phyloP scores from a whole-genome alignment of 64 coral and sea anemone species.

The Stichodactyla mertensii region DNA sequence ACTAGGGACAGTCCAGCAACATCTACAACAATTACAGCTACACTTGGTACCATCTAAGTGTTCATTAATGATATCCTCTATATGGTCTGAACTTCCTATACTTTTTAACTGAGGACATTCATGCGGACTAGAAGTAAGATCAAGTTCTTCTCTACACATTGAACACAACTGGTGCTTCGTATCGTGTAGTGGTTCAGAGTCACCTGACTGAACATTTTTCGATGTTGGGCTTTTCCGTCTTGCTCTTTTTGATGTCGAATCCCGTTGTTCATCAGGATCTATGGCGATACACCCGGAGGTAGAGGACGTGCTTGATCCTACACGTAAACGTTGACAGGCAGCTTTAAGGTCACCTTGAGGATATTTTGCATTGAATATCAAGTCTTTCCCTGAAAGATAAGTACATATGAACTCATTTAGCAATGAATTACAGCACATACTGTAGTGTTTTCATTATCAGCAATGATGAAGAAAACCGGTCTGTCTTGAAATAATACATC shows the following conservation, averaged over 20 bases:
- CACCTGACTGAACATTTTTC: neutral
- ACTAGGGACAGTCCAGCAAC: conserved; percentile 61
- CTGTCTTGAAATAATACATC: too few species aligned
- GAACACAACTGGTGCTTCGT: neutral
- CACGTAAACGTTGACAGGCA: conserved; percentile 74
- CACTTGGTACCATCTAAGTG: conserved; percentile 86
- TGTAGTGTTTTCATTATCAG: too few species aligned
- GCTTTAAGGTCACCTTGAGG: conserved; percentile 63
- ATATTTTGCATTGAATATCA: conserved; percentile 58
- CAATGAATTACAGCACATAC: too few species aligned
- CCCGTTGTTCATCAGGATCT: neutral
- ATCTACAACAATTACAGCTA: conserved; percentile 41
- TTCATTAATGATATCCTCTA: neutral
- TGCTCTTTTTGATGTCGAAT: conserved; percentile 25
- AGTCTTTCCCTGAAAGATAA: conserved; percentile 70
- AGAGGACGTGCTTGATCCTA: conserved; percentile 22
- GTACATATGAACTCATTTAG: neutral
- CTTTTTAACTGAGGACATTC: neutral
- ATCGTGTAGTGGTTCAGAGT: neutral
- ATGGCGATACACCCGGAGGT: conserved; percentile 27
- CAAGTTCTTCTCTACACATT: neutral
- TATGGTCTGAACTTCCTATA: neutral
- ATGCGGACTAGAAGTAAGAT: neutral
- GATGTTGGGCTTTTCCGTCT: conserved; percentile 20
- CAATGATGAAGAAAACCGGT: too few species aligned